Evolutionary conservation across 1,140 invertebrate species (phyloP).

Genomic region (Myzus persicae): DNA sequence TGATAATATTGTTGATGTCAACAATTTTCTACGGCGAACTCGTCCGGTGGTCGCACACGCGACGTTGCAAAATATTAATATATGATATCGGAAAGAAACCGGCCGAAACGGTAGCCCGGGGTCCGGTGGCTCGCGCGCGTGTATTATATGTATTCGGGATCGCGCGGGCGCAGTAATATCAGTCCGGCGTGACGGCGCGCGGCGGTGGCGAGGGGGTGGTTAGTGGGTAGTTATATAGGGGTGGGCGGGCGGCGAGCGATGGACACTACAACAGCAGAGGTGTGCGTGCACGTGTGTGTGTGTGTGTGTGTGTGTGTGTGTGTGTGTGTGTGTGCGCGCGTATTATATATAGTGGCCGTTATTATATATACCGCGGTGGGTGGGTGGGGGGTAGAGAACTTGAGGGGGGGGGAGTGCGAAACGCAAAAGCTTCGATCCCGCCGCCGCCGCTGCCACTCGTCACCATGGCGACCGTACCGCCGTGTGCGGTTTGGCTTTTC

Average conservation of each 20-base stretch:
- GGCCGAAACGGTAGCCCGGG: not conserved
- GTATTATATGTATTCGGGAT: slow-evolving; percentile 3
- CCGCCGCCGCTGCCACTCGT: not conserved
- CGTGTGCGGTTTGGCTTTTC: slow-evolving; percentile 54
- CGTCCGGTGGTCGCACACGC: no score
- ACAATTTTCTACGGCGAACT: no score
- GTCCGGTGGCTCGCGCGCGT: not conserved
- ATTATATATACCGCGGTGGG: not conserved
- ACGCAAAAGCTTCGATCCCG: slow-evolving; percentile 41
- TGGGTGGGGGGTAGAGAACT: not conserved
- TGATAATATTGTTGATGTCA: no score
- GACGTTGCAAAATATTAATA: not conserved
- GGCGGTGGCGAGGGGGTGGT: not conserved
- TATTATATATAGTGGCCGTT: slow-evolving; percentile 15
- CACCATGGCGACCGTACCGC: slow-evolving; percentile 33
- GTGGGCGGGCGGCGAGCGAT: not conserved
- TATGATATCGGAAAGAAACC: not conserved
- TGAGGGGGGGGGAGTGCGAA: not conserved
- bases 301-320: not conserved
- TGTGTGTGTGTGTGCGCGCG: not conserved
- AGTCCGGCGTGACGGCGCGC: no score
- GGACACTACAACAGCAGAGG: not conserved
- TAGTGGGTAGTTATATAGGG: not conserved
- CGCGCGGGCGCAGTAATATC: not conserved
- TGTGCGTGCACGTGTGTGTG: not conserved